Base-by-base conservation (phyloP, 1,140 invertebrate species). In the Drosophila rhopaloa region DNA sequence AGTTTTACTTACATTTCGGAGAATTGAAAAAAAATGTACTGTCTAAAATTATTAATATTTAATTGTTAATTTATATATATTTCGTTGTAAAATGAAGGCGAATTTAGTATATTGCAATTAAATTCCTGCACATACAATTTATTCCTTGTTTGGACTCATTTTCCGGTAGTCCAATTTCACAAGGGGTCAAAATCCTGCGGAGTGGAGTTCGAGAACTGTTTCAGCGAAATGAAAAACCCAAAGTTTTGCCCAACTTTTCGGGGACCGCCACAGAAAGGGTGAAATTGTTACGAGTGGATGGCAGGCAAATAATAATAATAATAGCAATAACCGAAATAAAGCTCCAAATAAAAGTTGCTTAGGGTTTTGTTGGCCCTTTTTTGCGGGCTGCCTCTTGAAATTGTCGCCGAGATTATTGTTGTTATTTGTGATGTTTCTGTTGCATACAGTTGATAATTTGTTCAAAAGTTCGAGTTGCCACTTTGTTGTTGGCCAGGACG, bases 261-360 rank as follows among this genome's bases (percentile, higher is more conserved):
- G 62, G 61, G 35, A 6, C 10, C 7, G 7, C 27, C 60, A 29
- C 19, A 44, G n/a, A 78, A 86, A 86, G 70, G 75, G 57, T 67
- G 51, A 71, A 86, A 81, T 81, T 78, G 74, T 78, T 81, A 63
- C 77, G 74, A 75, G 68, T 57, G 77, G 67, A 67, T 61, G 63
- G 70, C 62, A 76, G 70, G 75, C 83, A 86, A 86, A 88, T 86
- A 88, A 86, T 84, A 84, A 85, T 85, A 86, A 85, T 68, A 78
- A 68, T 65, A 51, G 72, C 74, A 88, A 82, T 76, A 62, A 74
- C 62, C 76, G 51, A 79, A 86, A 88, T 81, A 71, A 86, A 79
- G 65, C 53, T 51, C 27, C 65, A 51, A 67, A 76, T 81, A 72
- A 86, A 81, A 86, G 75, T 79, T 65, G 16, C 47, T 48, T 57